Percentiles rank a stretch among this genome's conserved stretches.
These are phyloP conservation scores for Anagyrus pseudococci DNA, from an alignment of 2,888 invertebrate genomes.

Conservation along the genomic window DNA sequence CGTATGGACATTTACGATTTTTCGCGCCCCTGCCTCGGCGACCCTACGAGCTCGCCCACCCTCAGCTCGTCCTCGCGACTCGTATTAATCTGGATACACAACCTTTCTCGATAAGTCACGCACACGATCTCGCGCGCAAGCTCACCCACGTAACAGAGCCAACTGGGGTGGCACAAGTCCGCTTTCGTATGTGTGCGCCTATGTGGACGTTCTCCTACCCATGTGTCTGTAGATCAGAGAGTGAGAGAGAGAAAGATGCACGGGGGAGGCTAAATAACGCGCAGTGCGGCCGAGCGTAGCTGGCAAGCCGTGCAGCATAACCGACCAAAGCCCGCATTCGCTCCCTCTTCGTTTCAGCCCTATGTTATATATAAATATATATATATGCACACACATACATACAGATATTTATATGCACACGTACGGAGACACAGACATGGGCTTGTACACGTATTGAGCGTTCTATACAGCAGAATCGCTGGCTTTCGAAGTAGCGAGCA, in stretches of 20 bases:
- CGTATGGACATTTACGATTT: no score
- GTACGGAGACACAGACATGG: not conserved
- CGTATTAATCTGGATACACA: constrained; percentile 30
- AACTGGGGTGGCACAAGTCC: no score
- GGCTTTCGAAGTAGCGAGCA: not conserved
- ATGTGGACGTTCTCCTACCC: no score
- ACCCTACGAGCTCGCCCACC: not conserved
- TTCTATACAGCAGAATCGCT: no score
- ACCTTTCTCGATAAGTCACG: not conserved
- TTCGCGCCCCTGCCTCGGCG: not conserved
- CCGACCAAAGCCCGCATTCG: constrained; percentile 33
- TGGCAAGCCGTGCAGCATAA: constrained; percentile 21
- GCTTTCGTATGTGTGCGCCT: no score
- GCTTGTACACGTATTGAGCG: not conserved
- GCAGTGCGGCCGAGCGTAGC: constrained; percentile 19
- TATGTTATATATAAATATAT: not conserved
- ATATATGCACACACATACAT: not conserved
- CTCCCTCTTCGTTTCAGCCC: constrained; percentile 3
- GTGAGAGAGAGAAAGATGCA: not conserved
- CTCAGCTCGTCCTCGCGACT: not conserved
- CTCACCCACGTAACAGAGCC: no score
- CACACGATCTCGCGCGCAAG: not conserved
- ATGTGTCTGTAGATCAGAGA: no score
- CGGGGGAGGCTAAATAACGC: constrained; percentile 29
- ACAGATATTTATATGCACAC: not conserved